Evolutionary conservation across 2,113 vertebrate species (phyloP).

Genomic region (Peromyscus polionotus): DNA sequence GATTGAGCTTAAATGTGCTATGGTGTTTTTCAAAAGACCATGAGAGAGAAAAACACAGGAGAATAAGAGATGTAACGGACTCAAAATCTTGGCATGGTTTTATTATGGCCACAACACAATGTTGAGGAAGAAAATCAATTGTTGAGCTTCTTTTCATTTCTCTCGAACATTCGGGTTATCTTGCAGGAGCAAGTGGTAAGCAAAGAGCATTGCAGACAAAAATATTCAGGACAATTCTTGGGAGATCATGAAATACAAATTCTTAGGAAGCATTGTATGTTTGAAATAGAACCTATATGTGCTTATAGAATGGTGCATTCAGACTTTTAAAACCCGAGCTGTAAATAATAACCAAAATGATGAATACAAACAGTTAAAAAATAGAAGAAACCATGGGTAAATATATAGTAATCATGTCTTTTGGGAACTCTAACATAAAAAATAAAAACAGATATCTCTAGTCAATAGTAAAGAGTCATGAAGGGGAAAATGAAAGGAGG

Average conservation of each 20-base stretch:
- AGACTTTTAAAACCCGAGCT: not conserved
- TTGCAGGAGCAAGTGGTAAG: not conserved
- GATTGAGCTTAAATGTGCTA: not conserved
- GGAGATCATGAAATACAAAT: not conserved
- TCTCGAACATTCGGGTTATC: not conserved
- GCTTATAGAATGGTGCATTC: not conserved
- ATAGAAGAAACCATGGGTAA: not conserved
- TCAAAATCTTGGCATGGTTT: not conserved
- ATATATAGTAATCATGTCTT: not conserved
- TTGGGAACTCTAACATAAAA: not conserved
- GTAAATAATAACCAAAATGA: constrained; percentile 28
- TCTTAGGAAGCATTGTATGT: not conserved
- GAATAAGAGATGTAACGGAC: not conserved
- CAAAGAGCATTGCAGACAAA: not conserved
- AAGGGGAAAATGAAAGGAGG: not conserved
- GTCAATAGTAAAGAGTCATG: not conserved
- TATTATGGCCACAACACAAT: not conserved
- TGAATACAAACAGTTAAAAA: constrained; percentile 30
- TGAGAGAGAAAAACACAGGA: not conserved
- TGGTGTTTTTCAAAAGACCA: not conserved
- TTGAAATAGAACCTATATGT: not conserved
- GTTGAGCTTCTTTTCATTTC: not conserved
- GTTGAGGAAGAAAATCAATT: not conserved
- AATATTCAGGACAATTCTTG: not conserved
- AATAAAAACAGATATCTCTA: not conserved